phyloP scores from a whole-genome alignment of 2,888 invertebrate species.

The Trissolcus japonicus region DNA sequence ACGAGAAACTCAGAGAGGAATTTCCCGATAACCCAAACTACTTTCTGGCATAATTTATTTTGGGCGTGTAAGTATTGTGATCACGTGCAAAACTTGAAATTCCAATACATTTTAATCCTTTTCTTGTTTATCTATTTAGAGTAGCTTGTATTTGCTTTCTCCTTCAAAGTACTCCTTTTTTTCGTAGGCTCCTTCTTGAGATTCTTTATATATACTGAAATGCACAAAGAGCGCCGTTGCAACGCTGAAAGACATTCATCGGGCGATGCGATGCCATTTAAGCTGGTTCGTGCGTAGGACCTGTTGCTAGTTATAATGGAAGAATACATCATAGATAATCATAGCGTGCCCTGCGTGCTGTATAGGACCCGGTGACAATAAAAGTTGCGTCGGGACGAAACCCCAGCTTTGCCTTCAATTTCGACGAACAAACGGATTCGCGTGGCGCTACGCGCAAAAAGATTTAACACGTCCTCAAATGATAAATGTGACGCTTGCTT shows the following conservation, averaged over 20 bases:
- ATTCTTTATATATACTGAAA: slow-evolving; percentile 51
- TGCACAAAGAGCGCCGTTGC: slow-evolving; percentile 62
- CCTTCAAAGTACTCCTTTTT: slow-evolving; percentile 28
- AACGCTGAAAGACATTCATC: slow-evolving; percentile 62
- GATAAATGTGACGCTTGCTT: slow-evolving; percentile 56
- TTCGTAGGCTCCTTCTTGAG: slow-evolving; percentile 23
- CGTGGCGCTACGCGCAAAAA: slow-evolving; percentile 44
- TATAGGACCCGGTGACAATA: slow-evolving; percentile 59
- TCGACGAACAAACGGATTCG: slow-evolving; percentile 61
- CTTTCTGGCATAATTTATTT: neutral
- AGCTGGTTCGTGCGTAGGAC: slow-evolving; percentile 69
- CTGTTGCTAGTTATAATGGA: slow-evolving; percentile 73
- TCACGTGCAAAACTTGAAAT: neutral
- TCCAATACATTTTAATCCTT: slow-evolving; percentile 57
- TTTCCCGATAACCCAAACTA: no score
- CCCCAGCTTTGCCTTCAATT: slow-evolving; percentile 60
- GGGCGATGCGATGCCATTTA: slow-evolving; percentile 65
- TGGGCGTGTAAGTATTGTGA: neutral
- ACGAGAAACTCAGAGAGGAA: no score
- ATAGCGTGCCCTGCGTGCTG: slow-evolving; percentile 61
- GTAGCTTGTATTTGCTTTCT: slow-evolving; percentile 7
- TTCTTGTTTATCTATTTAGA: slow-evolving; percentile 60
- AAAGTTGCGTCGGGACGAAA: slow-evolving; percentile 56
- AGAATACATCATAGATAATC: slow-evolving; percentile 72
- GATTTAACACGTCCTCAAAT: slow-evolving; percentile 53